Conservation (phyloP, 2,113 vertebrate genomes). For the Neogale vison region DNA sequence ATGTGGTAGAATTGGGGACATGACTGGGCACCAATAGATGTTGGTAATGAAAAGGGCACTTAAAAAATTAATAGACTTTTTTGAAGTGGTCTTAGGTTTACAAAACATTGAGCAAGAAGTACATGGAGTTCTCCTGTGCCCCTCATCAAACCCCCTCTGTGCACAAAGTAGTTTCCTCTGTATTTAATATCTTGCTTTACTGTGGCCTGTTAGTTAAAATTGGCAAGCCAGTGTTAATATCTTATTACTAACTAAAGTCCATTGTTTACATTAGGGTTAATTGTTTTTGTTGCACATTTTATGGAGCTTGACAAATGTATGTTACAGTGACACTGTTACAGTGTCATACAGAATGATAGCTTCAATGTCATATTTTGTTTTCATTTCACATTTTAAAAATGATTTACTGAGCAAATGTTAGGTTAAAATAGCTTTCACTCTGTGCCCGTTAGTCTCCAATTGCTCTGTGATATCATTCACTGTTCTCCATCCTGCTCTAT, state of each 20-base stretch:
- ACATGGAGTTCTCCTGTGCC: background rate
- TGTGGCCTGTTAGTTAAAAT: background rate
- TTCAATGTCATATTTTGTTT: background rate
- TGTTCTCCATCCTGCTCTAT: background rate
- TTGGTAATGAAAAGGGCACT: background rate
- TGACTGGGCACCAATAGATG: background rate
- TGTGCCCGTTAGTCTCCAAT: background rate
- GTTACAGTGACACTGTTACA: background rate
- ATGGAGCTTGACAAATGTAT: background rate
- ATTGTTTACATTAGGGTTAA: background rate
- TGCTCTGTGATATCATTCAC: background rate
- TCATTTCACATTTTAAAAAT: background rate
- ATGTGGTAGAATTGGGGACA: background rate
- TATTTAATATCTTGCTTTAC: background rate
- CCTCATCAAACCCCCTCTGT: fast-evolving
- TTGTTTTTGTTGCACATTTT: background rate
- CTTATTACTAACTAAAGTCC: background rate
- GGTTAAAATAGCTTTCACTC: background rate
- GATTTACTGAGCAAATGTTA: background rate
- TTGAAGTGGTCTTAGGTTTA: background rate
- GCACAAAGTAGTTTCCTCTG: background rate
- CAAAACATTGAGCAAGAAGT: background rate
- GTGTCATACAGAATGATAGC: background rate
- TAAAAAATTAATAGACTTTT: background rate
- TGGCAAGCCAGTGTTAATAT: background rate